Percentiles rank a stretch among this genome's conserved stretches.
These are phyloP conservation scores for Salarias fasciatus DNA, from an alignment of 2,797 vertebrate species.

Conservation along the genomic window DNA sequence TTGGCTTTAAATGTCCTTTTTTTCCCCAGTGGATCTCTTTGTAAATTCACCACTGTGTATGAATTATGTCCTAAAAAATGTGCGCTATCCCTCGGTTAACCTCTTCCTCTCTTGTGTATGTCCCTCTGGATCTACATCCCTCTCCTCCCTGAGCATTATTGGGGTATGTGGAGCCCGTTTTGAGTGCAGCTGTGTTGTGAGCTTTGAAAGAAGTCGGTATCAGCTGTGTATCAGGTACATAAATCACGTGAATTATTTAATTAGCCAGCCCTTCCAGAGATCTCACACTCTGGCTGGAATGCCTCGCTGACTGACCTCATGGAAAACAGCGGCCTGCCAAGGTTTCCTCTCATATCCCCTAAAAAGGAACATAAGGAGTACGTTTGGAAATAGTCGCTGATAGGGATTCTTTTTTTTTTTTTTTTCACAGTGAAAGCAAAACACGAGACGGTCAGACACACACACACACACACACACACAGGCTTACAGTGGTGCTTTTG, in stretches of 20 bases:
- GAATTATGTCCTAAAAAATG: slow-evolving; percentile 6
- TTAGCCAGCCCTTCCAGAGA: slow-evolving; percentile 69
- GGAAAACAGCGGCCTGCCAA: slow-evolving; percentile 81
- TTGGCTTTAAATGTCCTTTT: slow-evolving; percentile 30
- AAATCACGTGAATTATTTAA: slow-evolving; percentile 79
- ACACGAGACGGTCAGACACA: slow-evolving; percentile 38
- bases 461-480: slow-evolving; percentile 23
- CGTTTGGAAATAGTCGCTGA: slow-evolving; percentile 67
- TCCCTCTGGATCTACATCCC: slow-evolving; percentile 26
- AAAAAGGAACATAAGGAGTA: slow-evolving; percentile 79
- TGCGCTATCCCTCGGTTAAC: slow-evolving; percentile 6
- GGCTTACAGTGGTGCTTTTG: slow-evolving; percentile 20
- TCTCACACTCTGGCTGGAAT: slow-evolving; percentile 77
- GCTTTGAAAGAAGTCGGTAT: slow-evolving; percentile 58
- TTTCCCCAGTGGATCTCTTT: slow-evolving; percentile 3
- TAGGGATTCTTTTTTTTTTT: slow-evolving; percentile 36
- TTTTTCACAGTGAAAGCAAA: slow-evolving; percentile 52
- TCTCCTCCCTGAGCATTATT: slow-evolving; percentile 19
- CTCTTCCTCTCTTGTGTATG: slow-evolving; percentile 17
- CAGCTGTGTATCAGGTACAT: slow-evolving; percentile 72
- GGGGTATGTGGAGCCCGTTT: slow-evolving; percentile 24
- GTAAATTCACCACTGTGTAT: slow-evolving; percentile 6
- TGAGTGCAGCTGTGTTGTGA: slow-evolving; percentile 60
- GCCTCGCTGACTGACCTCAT: slow-evolving; percentile 78
- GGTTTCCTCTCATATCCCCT: slow-evolving; percentile 79